Conservation (phyloP, 2,888 invertebrate species). For the Torymus tubicola region DNA sequence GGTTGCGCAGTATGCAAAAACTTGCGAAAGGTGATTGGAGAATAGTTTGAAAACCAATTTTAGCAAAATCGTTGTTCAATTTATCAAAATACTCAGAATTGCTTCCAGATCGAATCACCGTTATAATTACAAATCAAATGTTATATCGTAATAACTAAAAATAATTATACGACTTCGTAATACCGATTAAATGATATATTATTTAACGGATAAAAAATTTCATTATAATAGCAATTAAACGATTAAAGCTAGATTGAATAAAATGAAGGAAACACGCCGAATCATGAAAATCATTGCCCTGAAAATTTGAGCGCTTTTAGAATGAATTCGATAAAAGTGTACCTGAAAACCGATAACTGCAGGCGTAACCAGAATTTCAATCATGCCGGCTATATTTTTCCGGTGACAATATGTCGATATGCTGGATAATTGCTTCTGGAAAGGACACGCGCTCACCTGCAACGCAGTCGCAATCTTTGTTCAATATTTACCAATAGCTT, state of each 20-base stretch:
- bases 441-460: conserved; percentile 36
- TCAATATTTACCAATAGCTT: conserved; percentile 36
- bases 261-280: too few relatives aligned
- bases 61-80: not conserved
- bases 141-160: too few relatives aligned
- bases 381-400: conserved; percentile 35
- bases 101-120: too few relatives aligned
- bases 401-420: conserved; percentile 52
- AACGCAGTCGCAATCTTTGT: conserved; percentile 27
- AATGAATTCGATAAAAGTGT: conserved; percentile 25
- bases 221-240: too few relatives aligned
- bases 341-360: conserved; percentile 40
- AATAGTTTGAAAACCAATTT: conserved; percentile 14
- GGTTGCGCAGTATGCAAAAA: not conserved
- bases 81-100: not conserved
- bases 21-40: conserved; percentile 7
- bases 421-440: conserved; percentile 47
- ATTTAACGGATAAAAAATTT: too few relatives aligned
- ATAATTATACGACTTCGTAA: too few relatives aligned
- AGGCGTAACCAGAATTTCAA: conserved; percentile 50
- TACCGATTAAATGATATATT: too few relatives aligned
- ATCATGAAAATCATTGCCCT: not conserved
- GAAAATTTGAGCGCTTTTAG: conserved; percentile 10
- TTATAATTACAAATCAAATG: too few relatives aligned
- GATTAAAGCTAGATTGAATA: too few relatives aligned